Conservation (phyloP, 2,113 vertebrate genomes). For the Romanogobio albipinnatus region DNA sequence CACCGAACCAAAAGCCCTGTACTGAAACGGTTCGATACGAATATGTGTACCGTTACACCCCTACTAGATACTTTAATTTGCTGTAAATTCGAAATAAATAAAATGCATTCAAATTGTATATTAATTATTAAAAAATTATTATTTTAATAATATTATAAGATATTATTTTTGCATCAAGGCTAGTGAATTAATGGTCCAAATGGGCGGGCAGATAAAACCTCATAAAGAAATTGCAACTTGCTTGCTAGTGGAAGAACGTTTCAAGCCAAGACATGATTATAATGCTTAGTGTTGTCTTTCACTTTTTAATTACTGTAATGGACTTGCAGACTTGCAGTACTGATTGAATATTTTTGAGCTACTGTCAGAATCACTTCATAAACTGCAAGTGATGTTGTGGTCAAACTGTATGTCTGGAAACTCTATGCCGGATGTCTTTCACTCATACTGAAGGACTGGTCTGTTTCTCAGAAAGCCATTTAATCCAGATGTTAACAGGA, state of each 20-base stretch:
- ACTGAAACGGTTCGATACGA: no score
- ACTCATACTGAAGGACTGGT: conserved; percentile 37
- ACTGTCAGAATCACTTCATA: conserved; percentile 7
- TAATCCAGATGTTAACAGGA: conserved; percentile 52
- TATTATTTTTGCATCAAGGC: neutral
- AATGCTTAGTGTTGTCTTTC: neutral
- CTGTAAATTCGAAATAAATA: no score
- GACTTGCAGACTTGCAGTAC: neutral
- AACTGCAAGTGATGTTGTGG: conserved; percentile 13
- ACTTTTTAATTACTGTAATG: conserved; percentile 4
- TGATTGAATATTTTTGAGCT: conserved; percentile 17
- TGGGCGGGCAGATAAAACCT: neutral
- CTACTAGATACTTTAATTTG: neutral
- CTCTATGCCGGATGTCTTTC: neutral
- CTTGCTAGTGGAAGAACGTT: neutral
- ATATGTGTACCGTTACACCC: no score
- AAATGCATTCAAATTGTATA: no score
- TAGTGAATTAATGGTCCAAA: neutral
- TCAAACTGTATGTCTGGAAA: conserved; percentile 30
- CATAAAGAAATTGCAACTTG: neutral
- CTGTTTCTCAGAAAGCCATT: conserved; percentile 58
- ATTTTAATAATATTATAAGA: neutral
- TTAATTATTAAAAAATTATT: neutral
- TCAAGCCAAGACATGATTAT: neutral
- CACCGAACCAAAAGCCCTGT: no score